Conservation (phyloP, 2,888 invertebrate species). For the Dermolepida albohirtum region DNA sequence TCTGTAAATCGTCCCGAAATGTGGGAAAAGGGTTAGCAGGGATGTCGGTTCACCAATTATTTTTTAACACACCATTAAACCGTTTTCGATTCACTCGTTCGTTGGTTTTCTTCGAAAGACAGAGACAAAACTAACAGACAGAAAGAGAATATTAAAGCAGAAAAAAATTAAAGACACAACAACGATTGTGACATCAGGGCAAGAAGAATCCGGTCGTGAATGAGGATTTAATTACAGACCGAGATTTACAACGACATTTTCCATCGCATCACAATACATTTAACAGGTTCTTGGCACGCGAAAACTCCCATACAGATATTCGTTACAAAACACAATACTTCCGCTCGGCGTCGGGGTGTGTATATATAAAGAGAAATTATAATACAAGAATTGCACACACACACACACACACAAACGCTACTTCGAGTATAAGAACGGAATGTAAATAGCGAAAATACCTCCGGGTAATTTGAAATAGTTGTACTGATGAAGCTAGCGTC, state of each 20-base stretch:
- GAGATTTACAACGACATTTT: conserved; percentile 41
- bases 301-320: conserved; percentile 36
- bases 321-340: conserved; percentile 27
- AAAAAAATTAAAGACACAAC: conserved; percentile 26
- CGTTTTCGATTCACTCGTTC: conserved; percentile 9
- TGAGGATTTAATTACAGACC: conserved; percentile 39
- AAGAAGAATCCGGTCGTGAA: conserved; percentile 31
- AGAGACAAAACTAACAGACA: too few species aligned
- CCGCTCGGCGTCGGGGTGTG: conserved; percentile 1
- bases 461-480: conserved; percentile 64
- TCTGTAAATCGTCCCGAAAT: too few species aligned
- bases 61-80: conserved; percentile 36
- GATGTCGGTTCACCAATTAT: conserved; percentile 16
- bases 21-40: too few species aligned
- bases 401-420: conserved; percentile 18
- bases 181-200: conserved; percentile 1
- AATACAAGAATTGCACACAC: conserved; percentile 32
- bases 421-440: conserved; percentile 44
- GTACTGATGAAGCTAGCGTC: conserved; percentile 62
- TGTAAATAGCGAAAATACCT: conserved; percentile 56
- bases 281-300: conserved; percentile 35
- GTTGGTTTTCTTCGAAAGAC: neutral
- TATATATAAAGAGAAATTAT: conserved; percentile 41
- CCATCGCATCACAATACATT: conserved; percentile 40
- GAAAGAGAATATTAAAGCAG: conserved; percentile 1